Evolutionary conservation across 2,888 invertebrate genomes (phyloP), one percentile per base, ranked within the genome.

Genomic region (Campaea margaritaria): DNA sequence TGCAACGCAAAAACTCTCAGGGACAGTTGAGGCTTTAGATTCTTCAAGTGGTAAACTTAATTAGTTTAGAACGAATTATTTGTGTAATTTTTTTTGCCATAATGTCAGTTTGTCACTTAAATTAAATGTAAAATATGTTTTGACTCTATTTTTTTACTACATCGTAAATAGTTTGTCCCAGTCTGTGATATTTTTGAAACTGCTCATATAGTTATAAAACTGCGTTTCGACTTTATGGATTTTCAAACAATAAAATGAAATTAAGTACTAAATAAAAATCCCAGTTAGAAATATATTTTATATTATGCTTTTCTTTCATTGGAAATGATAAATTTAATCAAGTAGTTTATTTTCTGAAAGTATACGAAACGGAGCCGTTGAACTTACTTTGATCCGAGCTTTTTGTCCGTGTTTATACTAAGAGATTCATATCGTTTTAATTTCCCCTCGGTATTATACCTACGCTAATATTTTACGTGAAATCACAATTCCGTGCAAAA

Each of bases 401-500:
- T 65, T 67, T 65, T 64, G 65, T 68, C 65, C 56, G 58, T 77
- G 75, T 82, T 78, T 76, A 73, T 69, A 78, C 79, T 81, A 79
- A 80, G 72, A 80, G 75, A 81, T 81, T 79, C 76, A 75, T 79
- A 77, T 81, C 79, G 71, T 75, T 85, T 83, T 85, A 86, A 86
- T 86, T 86, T 85, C 83, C 84, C 82, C 76, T 81, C 75, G 84
- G 86, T 76, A 84, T 84, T 83, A 79, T 79, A 78, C 82, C 75
- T 79, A 62, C 67, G 62, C 62, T 83, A 80, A 85, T 84, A 83
- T 82, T 85, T 85, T 84, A 80, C 82, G 80, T 83, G 81, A 79
- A 76, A 81, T 83, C 76, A 78, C 76, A 81, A 78, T 76, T 78
- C 67, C 74, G 68, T 69, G 68, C 71, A 72, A 79, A 81, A 79